Evolutionary conservation across 1,140 invertebrate genomes (phyloP).

Genomic region (Drosophila navojoa): DNA sequence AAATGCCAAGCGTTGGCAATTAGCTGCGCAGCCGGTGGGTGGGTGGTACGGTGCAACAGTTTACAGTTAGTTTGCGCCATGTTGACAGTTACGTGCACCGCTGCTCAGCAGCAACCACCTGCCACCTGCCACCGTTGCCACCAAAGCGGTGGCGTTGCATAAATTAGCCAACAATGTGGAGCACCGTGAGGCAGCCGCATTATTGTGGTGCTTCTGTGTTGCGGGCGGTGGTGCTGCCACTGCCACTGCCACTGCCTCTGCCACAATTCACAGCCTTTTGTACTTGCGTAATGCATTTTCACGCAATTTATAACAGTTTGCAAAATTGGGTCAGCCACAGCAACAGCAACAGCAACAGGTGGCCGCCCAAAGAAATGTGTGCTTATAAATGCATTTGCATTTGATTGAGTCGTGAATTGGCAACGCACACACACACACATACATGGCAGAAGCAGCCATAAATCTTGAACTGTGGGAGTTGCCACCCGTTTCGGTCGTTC

Average conservation of each 20-base stretch:
- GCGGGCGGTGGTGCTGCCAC: constrained; percentile 33
- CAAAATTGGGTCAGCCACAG: constrained; percentile 36
- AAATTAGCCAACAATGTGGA: constrained; percentile 76
- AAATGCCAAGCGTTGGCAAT: constrained; percentile 74
- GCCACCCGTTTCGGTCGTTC: constrained; percentile 38
- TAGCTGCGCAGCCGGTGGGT: constrained; percentile 67
- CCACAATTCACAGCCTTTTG: constrained; percentile 80
- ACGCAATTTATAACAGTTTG: constrained; percentile 78
- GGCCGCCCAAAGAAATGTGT: constrained; percentile 49
- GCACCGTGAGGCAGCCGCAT: constrained; percentile 60
- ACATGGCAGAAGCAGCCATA: constrained; percentile 61
- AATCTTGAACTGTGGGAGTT: constrained; percentile 74
- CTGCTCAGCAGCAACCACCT: constrained; percentile 52
- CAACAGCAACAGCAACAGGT: constrained; percentile 52
- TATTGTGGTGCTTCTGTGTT: constrained; percentile 37
- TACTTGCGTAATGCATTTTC: constrained; percentile 81
- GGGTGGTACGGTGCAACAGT: constrained; percentile 53
- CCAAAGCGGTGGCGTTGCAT: constrained; percentile 58
- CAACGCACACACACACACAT: constrained; percentile 56
- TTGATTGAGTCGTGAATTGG: constrained; percentile 81
- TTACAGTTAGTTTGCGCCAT: constrained; percentile 78
- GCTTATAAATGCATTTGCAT: constrained; percentile 72
- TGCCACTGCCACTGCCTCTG: constrained; percentile 69
- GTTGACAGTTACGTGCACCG: constrained; percentile 78
- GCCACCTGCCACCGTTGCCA: constrained; percentile 49